These are phyloP conservation scores for Perithous albicinctus DNA, from an alignment of 2,888 invertebrate species.

Conservation along the genomic window DNA sequence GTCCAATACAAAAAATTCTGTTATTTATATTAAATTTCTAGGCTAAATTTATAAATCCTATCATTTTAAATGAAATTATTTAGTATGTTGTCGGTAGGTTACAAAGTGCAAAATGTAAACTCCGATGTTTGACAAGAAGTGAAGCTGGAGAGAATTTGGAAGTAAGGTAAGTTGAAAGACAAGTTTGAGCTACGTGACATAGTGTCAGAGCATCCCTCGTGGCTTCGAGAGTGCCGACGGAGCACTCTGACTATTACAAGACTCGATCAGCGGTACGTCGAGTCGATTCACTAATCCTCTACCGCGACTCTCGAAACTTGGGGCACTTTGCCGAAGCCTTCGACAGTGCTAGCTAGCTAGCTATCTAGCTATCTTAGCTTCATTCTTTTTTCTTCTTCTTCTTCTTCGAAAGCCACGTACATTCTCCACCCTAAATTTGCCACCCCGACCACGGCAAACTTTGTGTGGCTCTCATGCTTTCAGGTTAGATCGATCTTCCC, in stretches of 20 bases:
- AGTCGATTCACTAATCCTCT: slow-evolving; percentile 46
- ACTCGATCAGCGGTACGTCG: slow-evolving; percentile 16
- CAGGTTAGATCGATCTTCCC: not conserved
- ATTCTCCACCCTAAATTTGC: slow-evolving; percentile 12
- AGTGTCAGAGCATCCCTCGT: slow-evolving; percentile 1
- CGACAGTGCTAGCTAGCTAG: not conserved
- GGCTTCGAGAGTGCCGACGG: slow-evolving; percentile 8
- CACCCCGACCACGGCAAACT: not conserved
- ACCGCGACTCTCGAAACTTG: slow-evolving; percentile 34
- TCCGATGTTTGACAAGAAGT: not conserved
- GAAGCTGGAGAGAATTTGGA: not conserved
- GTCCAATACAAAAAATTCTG: too few species aligned
- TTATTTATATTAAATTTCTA: too few species aligned
- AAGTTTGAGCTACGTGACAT: slow-evolving; percentile 13
- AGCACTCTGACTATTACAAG: slow-evolving; percentile 31
- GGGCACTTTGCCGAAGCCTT: slow-evolving; percentile 31
- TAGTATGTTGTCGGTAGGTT: not conserved
- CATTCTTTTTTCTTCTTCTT: not conserved
- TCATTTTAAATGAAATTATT: not conserved
- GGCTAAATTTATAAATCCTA: too few species aligned
- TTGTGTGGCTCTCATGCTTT: not conserved
- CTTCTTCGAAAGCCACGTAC: slow-evolving; percentile 8
- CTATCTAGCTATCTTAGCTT: not conserved
- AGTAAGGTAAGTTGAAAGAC: slow-evolving; percentile 4
- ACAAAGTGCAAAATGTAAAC: not conserved